phyloP scores from a whole-genome alignment of 2,113 vertebrate genomes.

The Salminus brasiliensis region DNA sequence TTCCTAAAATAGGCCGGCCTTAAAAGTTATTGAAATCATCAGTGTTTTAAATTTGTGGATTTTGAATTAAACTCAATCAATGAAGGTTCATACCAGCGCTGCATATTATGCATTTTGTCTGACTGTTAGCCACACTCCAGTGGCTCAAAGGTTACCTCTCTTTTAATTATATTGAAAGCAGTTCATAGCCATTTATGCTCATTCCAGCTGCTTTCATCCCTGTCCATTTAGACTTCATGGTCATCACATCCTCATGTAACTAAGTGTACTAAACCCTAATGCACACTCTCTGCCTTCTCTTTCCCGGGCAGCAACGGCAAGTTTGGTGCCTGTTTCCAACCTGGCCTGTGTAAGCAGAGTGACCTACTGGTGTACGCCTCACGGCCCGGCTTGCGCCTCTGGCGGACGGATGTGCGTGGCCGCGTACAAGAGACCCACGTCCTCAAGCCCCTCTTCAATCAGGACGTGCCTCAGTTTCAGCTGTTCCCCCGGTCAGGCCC shows the following conservation, averaged over 20 bases:
- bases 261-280: background rate
- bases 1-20: constrained; percentile 4
- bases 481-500: constrained; percentile 84
- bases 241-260: background rate
- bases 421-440: constrained; percentile 89
- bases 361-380: constrained; percentile 89
- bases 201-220: background rate
- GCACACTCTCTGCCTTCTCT: constrained; percentile 35
- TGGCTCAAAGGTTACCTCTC: background rate
- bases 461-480: constrained; percentile 85
- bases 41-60: background rate
- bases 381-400: constrained; percentile 91
- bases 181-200: background rate
- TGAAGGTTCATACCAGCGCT: no score
- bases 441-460: constrained; percentile 84
- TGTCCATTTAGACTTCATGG: background rate
- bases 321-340: constrained; percentile 95
- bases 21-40: background rate
- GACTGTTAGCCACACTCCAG: background rate
- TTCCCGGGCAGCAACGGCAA: constrained; percentile 82
- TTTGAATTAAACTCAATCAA: no score
- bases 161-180: background rate
- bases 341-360: constrained; percentile 93
- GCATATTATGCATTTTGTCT: background rate
- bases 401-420: constrained; percentile 87